Conservation (phyloP, 1,140 invertebrate species). For the Pemphigus obesinymphae region DNA sequence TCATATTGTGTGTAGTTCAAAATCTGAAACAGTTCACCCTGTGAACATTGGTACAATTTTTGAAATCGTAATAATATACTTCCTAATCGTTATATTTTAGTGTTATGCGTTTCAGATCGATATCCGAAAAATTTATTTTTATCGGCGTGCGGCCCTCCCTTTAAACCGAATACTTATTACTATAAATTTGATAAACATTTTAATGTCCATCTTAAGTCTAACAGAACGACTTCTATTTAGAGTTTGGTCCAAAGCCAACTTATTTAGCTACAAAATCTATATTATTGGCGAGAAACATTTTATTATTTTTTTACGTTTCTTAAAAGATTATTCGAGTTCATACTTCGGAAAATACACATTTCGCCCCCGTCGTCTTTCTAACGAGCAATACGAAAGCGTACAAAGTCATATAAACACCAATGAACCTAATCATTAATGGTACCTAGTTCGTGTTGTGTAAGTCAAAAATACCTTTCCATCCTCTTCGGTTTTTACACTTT, state of each 20-base stretch:
- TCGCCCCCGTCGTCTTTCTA: neutral
- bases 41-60: no score
- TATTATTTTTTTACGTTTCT: neutral
- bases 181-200: neutral
- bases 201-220: neutral
- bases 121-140: neutral
- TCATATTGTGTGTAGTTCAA: neutral
- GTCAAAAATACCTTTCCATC: neutral
- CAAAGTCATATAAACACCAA: neutral
- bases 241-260: neutral
- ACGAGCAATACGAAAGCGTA: neutral
- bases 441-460: neutral
- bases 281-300: neutral
- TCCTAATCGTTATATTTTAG: neutral
- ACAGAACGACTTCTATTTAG: neutral
- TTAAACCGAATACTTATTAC: neutral
- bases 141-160: neutral
- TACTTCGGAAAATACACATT: neutral
- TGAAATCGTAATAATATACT: neutral
- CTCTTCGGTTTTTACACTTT: neutral
- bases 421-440: neutral
- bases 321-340: constrained; percentile 12
- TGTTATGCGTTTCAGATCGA: neutral
- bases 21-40: no score
- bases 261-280: neutral